A percentile compares a stretch with the other conserved stretches of the same genome.
phyloP scores from a whole-genome alignment of 1,140 invertebrate genomes.

The Batillaria attramentaria region DNA sequence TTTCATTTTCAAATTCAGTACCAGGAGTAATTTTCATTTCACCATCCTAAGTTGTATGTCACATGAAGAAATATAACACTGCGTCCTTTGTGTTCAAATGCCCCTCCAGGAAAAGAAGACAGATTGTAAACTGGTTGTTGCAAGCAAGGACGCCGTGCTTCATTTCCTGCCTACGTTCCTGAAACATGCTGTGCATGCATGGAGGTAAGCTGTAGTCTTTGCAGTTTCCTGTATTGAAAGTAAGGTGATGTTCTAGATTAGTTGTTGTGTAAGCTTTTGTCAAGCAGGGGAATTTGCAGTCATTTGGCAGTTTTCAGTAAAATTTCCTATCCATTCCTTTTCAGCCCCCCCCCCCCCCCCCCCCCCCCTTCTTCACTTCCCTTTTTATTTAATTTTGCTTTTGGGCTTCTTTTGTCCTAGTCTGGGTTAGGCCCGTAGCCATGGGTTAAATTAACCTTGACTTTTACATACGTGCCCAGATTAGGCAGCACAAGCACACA shows the following conservation, averaged over 20 bases:
- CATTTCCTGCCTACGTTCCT: constrained; percentile 12
- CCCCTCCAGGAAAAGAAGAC: not conserved
- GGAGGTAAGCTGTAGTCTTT: constrained; percentile 3
- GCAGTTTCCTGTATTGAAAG: not conserved
- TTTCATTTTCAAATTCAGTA: too few relatives aligned
- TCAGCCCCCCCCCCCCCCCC: too few relatives aligned
- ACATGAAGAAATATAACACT: not conserved
- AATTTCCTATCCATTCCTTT: too few relatives aligned
- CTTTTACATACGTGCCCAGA: too few relatives aligned
- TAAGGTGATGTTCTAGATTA: not conserved
- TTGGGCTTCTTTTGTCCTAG: too few relatives aligned
- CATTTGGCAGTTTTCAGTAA: not conserved
- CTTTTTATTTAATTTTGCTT: too few relatives aligned
- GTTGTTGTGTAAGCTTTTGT: not conserved
- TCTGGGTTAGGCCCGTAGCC: too few relatives aligned
- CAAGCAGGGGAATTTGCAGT: not conserved
- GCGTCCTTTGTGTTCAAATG: not conserved
- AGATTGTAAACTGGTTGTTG: not conserved
- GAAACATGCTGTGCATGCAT: not conserved
- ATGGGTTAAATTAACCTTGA: too few relatives aligned
- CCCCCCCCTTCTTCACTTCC: not conserved
- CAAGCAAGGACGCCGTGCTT: not conserved
- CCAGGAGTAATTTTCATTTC: too few relatives aligned
- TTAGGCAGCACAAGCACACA: too few relatives aligned
- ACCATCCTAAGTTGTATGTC: too few relatives aligned